Percentiles rank a stretch among this genome's conserved stretches.
phyloP scores from a whole-genome alignment of 2,113 vertebrate genomes.

The Microtus pennsylvanicus region DNA sequence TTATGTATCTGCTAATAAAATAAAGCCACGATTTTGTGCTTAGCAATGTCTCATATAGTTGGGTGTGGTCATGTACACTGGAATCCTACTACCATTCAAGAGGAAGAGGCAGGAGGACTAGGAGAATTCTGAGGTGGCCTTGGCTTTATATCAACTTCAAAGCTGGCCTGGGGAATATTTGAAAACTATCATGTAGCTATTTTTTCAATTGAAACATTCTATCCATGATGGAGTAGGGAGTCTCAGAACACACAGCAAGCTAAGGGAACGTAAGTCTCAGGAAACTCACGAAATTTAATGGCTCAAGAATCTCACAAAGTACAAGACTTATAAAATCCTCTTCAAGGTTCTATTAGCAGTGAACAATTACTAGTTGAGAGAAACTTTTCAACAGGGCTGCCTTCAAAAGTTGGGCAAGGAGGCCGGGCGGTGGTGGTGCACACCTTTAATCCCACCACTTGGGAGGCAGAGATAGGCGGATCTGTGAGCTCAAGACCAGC shows the following conservation, averaged over 20 bases:
- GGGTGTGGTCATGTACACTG: not conserved
- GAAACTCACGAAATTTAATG: not conserved
- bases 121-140: not conserved
- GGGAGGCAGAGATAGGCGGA: too few species aligned
- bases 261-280: not conserved
- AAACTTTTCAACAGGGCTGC: not conserved
- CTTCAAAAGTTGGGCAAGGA: not conserved
- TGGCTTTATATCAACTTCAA: not conserved
- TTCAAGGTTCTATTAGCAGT: not conserved
- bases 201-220: not conserved
- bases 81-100: not conserved
- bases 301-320: not conserved
- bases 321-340: not conserved
- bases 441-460: too few species aligned
- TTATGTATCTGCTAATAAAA: slow-evolving; percentile 45
- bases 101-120: not conserved
- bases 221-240: not conserved
- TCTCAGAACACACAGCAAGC: not conserved
- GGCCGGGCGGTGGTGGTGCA: too few species aligned
- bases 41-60: slow-evolving; percentile 42
- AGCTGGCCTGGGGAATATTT: not conserved
- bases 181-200: not conserved
- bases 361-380: not conserved
- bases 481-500: too few species aligned
- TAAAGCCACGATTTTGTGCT: slow-evolving; percentile 39